Evolutionary conservation across 2,797 vertebrate genomes (phyloP).

Genomic region (Trachurus trachurus): DNA sequence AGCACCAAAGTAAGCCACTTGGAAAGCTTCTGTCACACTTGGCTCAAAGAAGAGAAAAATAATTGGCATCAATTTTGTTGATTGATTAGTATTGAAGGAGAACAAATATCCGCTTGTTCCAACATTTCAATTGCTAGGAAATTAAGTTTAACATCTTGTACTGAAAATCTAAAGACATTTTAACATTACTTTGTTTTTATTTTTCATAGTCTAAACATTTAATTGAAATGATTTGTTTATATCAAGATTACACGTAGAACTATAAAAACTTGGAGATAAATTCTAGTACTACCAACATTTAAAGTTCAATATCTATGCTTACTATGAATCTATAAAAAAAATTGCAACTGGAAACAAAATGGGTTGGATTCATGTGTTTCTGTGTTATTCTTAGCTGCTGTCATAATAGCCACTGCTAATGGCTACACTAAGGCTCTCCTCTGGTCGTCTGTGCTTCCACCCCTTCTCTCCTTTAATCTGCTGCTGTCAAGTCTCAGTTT

Average conservation of each 20-base stretch:
- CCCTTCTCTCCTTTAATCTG: not conserved
- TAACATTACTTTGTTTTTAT: not conserved
- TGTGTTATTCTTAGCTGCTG: not conserved
- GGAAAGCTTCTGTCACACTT: not conserved
- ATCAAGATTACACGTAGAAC: too few relatives aligned
- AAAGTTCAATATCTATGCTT: not conserved
- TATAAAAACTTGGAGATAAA: not conserved
- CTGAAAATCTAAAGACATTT: not conserved
- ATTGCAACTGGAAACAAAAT: not conserved
- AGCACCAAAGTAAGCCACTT: not conserved
- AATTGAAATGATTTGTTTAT: too few relatives aligned
- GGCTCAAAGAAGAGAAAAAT: not conserved
- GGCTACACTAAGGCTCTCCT: too few relatives aligned
- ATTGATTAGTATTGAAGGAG: too few relatives aligned
- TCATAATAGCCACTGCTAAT: not conserved
- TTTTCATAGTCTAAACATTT: too few relatives aligned
- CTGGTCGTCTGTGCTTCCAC: not conserved
- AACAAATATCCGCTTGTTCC: too few relatives aligned
- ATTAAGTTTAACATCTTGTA: not conserved
- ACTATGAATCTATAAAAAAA: too few relatives aligned
- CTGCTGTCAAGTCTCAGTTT: not conserved
- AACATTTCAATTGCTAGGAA: not conserved
- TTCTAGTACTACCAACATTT: not conserved
- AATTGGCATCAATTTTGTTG: not conserved
- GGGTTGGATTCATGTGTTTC: not conserved